These are phyloP conservation scores for Tricholauxania praeusta DNA, from an alignment of 2,888 invertebrate genomes.

Conservation along the genomic window DNA sequence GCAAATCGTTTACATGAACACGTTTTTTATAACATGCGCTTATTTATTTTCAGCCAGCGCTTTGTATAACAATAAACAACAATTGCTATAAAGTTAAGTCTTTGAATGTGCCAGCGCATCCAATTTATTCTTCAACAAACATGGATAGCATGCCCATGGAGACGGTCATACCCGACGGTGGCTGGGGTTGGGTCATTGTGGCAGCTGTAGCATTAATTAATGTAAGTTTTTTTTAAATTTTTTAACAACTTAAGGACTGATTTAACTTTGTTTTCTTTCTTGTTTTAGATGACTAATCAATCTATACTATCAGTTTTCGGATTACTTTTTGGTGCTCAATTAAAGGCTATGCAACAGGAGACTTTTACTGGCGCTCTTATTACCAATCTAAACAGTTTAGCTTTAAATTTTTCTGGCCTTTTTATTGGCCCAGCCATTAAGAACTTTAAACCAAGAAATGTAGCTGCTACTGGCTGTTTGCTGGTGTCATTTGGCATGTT, in stretches of 20 bases:
- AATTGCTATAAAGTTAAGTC: neutral
- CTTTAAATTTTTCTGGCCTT: slow-evolving; percentile 70
- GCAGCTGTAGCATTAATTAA: slow-evolving; percentile 76
- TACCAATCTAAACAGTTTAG: slow-evolving; percentile 74
- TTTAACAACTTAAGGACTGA: neutral
- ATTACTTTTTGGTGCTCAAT: slow-evolving; percentile 75
- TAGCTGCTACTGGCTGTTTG: slow-evolving; percentile 71
- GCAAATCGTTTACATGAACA: too few species aligned
- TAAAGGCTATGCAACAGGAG: slow-evolving; percentile 74
- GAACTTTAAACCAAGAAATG: slow-evolving; percentile 70
- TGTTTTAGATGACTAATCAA: slow-evolving; percentile 75
- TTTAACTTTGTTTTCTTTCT: slow-evolving; percentile 46
- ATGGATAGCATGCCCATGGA: slow-evolving; percentile 50
- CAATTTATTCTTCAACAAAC: slow-evolving; percentile 3
- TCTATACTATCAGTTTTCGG: slow-evolving; percentile 79
- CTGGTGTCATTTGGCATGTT: slow-evolving; percentile 71
- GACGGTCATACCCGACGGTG: slow-evolving; percentile 73
- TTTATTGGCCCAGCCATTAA: slow-evolving; percentile 78
- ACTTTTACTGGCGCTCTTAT: slow-evolving; percentile 78
- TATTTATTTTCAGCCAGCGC: too few species aligned
- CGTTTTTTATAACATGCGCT: too few species aligned
- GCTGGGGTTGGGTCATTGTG: slow-evolving; percentile 81
- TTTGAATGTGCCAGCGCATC: slow-evolving; percentile 10
- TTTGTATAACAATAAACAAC: too few species aligned
- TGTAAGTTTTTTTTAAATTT: slow-evolving; percentile 69